Base-by-base conservation (phyloP, 2,888 invertebrate species). In the Alloplasta piceator region DNA sequence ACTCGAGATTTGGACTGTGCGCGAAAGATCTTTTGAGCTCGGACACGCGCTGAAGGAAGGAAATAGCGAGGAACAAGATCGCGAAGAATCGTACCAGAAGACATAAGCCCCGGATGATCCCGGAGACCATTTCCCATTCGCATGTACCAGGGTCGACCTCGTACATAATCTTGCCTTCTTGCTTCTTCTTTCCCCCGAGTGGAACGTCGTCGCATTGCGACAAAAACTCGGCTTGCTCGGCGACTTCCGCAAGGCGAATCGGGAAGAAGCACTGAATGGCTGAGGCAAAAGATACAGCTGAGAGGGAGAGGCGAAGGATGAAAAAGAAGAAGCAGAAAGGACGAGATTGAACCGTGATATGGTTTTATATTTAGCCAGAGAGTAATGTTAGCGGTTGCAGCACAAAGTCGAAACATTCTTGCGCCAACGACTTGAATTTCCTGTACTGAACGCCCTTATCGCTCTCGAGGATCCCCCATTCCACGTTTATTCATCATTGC, bases 171-270 rank as follows among this genome's bases (percentile, higher is more conserved):
- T 36, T 58, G 43, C 50, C 66, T 50, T 2, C 6, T 14, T 14
- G 39, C 43, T 67, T 43, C 67, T 70, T 80, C 61, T 61, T 55
- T 60, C 26, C 61, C 39, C 12, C 58, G 46, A 36, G 48, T 9
- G 16, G 26, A 75, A 10, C 83, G 82, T 78, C 83, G 82, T 78
- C 84, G 82, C 82, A 82, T 70, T 84, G 84, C 82, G 82, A 82
- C 84, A 79, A 84, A 84, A 84, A 74, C 76, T 60, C 60, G 26
- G 26, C 26, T 26, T 3, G 66, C 79, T 80, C 71, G 55, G 66
- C 38, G 66, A 68, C 73, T 81, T 81, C 79, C 84, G 78, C 77
- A 74, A 64, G 26, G 26, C 26, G 26, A 26, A 26, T 26, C 26
- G 26, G 26, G 26, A 26, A 26, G 26, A 26, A 26, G 26, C 26